Percentiles rank a stretch among this genome's conserved stretches.
These are phyloP conservation scores for Nipponia nippon DNA, from an alignment of 2,113 vertebrate species.

Conservation along the genomic window DNA sequence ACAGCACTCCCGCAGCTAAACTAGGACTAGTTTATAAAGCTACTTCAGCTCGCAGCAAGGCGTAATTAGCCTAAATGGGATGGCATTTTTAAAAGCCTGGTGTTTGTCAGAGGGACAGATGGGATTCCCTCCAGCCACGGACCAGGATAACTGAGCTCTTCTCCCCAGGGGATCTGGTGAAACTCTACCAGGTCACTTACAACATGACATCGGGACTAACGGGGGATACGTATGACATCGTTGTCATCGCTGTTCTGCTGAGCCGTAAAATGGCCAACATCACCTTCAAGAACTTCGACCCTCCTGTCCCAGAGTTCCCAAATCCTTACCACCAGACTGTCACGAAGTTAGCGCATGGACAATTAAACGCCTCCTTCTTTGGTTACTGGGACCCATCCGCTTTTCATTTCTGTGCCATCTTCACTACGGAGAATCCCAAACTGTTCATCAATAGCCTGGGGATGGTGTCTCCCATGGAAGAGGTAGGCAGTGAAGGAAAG, in stretches of 20 bases:
- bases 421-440: slow-evolving; percentile 79
- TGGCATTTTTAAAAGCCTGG: not conserved
- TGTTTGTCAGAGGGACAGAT: not conserved
- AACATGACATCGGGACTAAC: slow-evolving; percentile 71
- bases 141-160: not conserved
- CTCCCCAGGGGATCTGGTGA: not conserved
- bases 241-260: slow-evolving; percentile 86
- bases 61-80: accelerated
- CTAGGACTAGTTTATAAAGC: not conserved
- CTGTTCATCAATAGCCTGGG: slow-evolving; percentile 77
- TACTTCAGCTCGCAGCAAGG: not conserved
- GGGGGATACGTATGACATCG: slow-evolving; percentile 83
- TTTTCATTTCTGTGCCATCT: slow-evolving; percentile 70
- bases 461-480: slow-evolving; percentile 69
- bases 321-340: slow-evolving; percentile 79
- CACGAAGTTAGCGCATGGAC: slow-evolving; percentile 83
- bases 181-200: slow-evolving; percentile 64
- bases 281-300: slow-evolving; percentile 83
- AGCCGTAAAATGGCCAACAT: slow-evolving; percentile 81
- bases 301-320: slow-evolving; percentile 75
- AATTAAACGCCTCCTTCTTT: slow-evolving; percentile 83
- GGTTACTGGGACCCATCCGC: slow-evolving; percentile 62
- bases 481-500: not conserved
- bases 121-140: accelerated
- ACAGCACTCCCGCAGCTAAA: not conserved